Evolutionary conservation across 2,888 invertebrate genomes (phyloP), one percentile per base, ranked within the genome.

Genomic region (Mesoligia furuncula): DNA sequence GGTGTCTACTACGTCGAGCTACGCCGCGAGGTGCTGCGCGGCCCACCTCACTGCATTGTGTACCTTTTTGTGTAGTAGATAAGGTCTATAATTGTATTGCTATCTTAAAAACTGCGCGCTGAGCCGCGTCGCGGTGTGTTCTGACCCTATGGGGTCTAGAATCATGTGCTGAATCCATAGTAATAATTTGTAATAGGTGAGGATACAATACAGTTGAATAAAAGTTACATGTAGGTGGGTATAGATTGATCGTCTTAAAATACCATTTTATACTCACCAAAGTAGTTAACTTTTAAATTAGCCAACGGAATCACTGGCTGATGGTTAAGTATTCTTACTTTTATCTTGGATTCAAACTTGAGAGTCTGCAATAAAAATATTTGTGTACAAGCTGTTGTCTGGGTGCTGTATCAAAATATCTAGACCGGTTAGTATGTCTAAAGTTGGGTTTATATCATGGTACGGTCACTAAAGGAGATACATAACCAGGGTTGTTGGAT

Each of bases 251-350:
- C 4, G 17, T 31, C 31, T 57, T 73, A n/a, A 45, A 73, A 36
- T 59, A 73, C 31, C 3, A n/a, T 31, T 39, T 42, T 51, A 11
- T 66, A 92, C 95, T 96, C 96, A 97, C 98, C 98, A 95, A 98
- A 98, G 89, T 97, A 97, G 92, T 97, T 98, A 0, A 98, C 97
- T 97, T 98, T 98, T 45, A 98, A 94, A 93, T 98, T 97, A 90
- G 97, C 97, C 70, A 98, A 93, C 42, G 97, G 97, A 65, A 98
- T 96, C 3, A 98, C 94, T 51, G 98, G 97, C 82, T 98, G 97
- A 93, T 98, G 98, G 92, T 96, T 96, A 27, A 95, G 90, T 76
- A 95, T 93, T 85, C 96, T 94, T 17, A 95, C 94, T 91, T 94
- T 95, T 65, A 94, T 93, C 91, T 95, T 96, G 45, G 93, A 93